Conservation (phyloP, 2,797 vertebrate genomes). For the Oreonectes daqikongensis region DNA sequence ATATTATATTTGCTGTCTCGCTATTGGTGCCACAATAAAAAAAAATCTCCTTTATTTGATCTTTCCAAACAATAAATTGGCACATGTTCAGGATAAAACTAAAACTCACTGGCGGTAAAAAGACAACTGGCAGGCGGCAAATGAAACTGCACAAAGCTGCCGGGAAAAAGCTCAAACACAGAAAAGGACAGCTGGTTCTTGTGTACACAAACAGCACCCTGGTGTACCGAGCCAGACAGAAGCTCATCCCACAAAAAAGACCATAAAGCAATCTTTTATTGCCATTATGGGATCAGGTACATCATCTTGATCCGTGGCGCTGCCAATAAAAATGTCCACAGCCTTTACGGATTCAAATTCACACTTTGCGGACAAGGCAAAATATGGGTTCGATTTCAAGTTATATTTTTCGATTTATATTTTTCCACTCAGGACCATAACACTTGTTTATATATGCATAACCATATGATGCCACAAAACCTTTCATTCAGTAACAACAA, state of each 20-base stretch:
- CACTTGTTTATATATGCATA: background rate
- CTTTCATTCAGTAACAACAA: background rate
- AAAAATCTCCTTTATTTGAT: background rate
- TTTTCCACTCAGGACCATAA: background rate
- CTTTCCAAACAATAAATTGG: slow-evolving; percentile 9
- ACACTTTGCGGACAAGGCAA: background rate
- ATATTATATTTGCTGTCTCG: background rate
- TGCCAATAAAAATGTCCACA: slow-evolving; percentile 8
- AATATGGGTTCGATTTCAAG: background rate
- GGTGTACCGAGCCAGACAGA: slow-evolving; percentile 67
- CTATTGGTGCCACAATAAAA: background rate
- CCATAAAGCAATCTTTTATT: slow-evolving; percentile 22
- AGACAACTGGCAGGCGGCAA: slow-evolving; percentile 68
- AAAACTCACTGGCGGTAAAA: background rate
- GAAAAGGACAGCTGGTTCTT: slow-evolving; percentile 73
- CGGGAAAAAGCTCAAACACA: slow-evolving; percentile 43
- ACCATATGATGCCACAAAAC: slow-evolving; percentile 4
- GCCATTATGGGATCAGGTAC: slow-evolving; percentile 26
- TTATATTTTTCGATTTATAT: background rate
- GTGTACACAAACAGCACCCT: slow-evolving; percentile 60
- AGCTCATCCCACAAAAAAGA: slow-evolving; percentile 27
- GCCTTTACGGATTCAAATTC: background rate
- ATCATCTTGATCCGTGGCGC: background rate
- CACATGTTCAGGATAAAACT: background rate
- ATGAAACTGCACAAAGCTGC: slow-evolving; percentile 62